These are phyloP conservation scores for Engraulis encrasicolus DNA, from an alignment of 2,113 vertebrate genomes.

Conservation along the genomic window DNA sequence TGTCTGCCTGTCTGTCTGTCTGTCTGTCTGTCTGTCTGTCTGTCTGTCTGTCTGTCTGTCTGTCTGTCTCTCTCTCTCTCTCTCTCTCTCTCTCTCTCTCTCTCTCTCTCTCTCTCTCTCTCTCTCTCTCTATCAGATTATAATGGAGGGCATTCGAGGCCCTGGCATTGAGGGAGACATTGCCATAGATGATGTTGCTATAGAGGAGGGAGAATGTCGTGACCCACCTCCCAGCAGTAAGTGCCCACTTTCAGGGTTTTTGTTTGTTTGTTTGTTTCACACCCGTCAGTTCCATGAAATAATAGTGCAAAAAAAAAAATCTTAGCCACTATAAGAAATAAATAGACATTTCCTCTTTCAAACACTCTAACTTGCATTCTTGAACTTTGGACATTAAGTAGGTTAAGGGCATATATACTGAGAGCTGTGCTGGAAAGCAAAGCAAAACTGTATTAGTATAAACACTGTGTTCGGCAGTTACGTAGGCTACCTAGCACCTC, in stretches of 20 bases:
- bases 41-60: no score
- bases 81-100: background rate
- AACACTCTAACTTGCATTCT: no score
- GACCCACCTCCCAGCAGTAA: slow-evolving; percentile 80
- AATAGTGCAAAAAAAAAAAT: no score
- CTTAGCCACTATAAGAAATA: no score
- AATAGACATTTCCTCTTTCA: no score
- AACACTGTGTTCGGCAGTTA: background rate
- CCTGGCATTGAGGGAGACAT: slow-evolving; percentile 94
- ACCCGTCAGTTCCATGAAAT: no score
- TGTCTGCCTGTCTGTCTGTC: background rate
- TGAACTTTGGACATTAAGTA: no score
- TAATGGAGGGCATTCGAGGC: slow-evolving; percentile 93
- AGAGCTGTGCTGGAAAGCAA: no score
- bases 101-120: background rate
- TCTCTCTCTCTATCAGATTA: slow-evolving; percentile 72
- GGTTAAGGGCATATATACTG: no score
- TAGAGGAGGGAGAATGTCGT: slow-evolving; percentile 92
- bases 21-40: background rate
- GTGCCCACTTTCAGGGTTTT: background rate
- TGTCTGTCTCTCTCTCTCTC: background rate
- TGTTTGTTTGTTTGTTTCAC: no score
- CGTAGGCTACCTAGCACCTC: background rate
- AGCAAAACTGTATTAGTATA: no score
- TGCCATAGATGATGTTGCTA: slow-evolving; percentile 91